Percentiles rank a stretch among this genome's conserved stretches.
Evolutionary conservation across 1,140 invertebrate species (phyloP).

Genomic region (Drosophila ercepeae): DNA sequence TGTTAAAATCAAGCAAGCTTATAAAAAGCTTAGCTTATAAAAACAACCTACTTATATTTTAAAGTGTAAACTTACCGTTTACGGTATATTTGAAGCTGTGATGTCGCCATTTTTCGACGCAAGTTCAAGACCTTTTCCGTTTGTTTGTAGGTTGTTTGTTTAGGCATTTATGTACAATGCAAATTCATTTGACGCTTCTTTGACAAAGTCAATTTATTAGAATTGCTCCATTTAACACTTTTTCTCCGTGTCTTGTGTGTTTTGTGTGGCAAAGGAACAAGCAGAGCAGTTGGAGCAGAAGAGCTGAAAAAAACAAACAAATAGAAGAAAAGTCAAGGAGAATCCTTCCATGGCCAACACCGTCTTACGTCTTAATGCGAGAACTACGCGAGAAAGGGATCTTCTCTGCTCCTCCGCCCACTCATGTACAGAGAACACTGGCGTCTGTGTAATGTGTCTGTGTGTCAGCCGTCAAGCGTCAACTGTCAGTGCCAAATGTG

Average conservation of each 20-base stretch:
- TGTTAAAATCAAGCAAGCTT: too few species aligned
- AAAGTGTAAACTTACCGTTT: background rate
- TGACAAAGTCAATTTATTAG: conserved; percentile 67
- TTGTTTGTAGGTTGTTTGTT: conserved; percentile 56
- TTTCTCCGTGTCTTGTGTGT: conserved; percentile 25
- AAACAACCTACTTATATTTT: background rate
- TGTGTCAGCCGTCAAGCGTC: conserved; percentile 79
- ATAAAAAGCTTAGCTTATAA: too few species aligned
- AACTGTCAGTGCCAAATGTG: conserved; percentile 83
- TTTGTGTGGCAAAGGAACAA: conserved; percentile 10
- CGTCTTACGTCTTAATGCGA: conserved; percentile 46
- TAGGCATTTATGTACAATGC: conserved; percentile 74
- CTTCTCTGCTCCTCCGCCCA: background rate
- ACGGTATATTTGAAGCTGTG: conserved; percentile 13
- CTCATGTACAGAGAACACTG: conserved; percentile 11
- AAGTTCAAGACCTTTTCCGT: conserved; percentile 25
- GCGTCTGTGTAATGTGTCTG: conserved; percentile 36
- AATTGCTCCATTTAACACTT: conserved; percentile 76
- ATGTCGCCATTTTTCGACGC: conserved; percentile 1
- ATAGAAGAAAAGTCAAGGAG: conserved; percentile 46
- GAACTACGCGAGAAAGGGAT: background rate
- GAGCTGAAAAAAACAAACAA: conserved; percentile 53
- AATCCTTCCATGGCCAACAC: background rate
- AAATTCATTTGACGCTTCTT: conserved; percentile 63
- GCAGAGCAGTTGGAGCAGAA: conserved; percentile 10